Base-by-base conservation (phyloP, 2,797 vertebrate genomes). In the Odontamblyopus rebecca region DNA sequence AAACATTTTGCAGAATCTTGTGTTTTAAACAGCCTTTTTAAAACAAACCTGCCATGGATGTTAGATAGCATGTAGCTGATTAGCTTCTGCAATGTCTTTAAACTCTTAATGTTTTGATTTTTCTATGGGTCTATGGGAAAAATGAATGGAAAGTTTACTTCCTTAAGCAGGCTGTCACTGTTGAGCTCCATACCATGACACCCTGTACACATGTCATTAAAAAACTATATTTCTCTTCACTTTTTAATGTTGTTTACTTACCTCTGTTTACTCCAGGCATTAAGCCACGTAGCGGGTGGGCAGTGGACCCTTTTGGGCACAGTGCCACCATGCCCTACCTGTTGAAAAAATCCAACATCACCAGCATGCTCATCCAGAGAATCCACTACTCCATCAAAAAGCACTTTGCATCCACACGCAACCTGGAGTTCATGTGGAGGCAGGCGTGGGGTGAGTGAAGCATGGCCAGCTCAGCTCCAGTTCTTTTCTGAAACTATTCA, bases 401-500 rank as follows among this genome's bases (percentile, higher is more conserved):
- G 83, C 96, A 99, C 91, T 97, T 99, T 60, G 71, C 97, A 5
- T 94, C 97, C 77, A 97, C 94, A 1, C 95, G 90, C 76, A 99
- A 89, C 83, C 90, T 99, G 88, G 98, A 99, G 93, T 99, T 99
- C 88, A 98, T 99, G 97, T 99, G 98, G 98, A 95, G 98, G 85
- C 98, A 99, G 91, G 88, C 93, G 0, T 99, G 98, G 98, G 98
- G 98, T 99, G 90, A 94, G 93, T 85, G 68, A 41, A 71, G 26
- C 38, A 12, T 6, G 27, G 71, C 73, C 75, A 77, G 35, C 23
- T 13, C 56, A 13, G 59, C 67, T 71, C 51, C 73, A 67, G 82
- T 76, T 85, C 72, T 64, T 66, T 51, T 66, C 44, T 66, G 26
- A 29, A 66, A 50, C 44, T 51, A 30, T 29, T 88, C 59, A 27